A percentile compares a stretch with the other conserved stretches of the same genome.
These are phyloP conservation scores for Drosophila sordidula DNA, from an alignment of 2,888 invertebrate species.

Conservation along the genomic window DNA sequence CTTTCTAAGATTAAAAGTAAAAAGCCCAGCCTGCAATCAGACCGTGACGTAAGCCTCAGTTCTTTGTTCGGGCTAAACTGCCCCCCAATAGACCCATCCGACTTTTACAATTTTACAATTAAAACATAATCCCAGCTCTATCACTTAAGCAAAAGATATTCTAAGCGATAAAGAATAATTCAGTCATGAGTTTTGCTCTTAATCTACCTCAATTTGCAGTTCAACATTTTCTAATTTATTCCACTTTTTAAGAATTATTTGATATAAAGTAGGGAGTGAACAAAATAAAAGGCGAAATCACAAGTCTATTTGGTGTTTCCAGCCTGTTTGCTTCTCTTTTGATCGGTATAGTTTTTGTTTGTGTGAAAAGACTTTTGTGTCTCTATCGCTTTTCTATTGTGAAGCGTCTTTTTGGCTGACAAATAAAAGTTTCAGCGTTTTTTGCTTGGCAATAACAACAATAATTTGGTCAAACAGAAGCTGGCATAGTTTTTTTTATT, in stretches of 20 bases:
- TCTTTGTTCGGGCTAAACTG: background rate
- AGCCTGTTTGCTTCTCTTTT: slow-evolving; percentile 9
- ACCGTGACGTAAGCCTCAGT: slow-evolving; percentile 1
- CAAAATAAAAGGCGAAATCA: slow-evolving; percentile 1
- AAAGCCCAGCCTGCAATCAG: slow-evolving; percentile 5
- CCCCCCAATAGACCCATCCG: background rate
- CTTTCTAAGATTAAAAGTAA: slow-evolving; percentile 41
- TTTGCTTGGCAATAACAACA: slow-evolving; percentile 12
- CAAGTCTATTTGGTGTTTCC: too few species aligned
- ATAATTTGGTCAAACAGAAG: slow-evolving; percentile 31
- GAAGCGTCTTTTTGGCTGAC: slow-evolving; percentile 22
- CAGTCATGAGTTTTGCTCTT: background rate
- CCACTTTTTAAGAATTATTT: background rate
- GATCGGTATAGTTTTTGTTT: slow-evolving; percentile 6
- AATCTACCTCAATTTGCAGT: background rate
- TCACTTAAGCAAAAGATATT: background rate
- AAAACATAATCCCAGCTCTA: background rate
- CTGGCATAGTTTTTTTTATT: slow-evolving; percentile 35
- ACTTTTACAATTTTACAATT: background rate
- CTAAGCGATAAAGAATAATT: background rate
- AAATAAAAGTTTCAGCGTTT: slow-evolving; percentile 24
- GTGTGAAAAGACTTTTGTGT: slow-evolving; percentile 13
- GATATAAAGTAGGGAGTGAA: background rate
- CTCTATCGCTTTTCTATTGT: slow-evolving; percentile 18
- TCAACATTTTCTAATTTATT: background rate